Base-by-base conservation (phyloP, 2,888 invertebrate species). In the Blastobasis lacticolella region DNA sequence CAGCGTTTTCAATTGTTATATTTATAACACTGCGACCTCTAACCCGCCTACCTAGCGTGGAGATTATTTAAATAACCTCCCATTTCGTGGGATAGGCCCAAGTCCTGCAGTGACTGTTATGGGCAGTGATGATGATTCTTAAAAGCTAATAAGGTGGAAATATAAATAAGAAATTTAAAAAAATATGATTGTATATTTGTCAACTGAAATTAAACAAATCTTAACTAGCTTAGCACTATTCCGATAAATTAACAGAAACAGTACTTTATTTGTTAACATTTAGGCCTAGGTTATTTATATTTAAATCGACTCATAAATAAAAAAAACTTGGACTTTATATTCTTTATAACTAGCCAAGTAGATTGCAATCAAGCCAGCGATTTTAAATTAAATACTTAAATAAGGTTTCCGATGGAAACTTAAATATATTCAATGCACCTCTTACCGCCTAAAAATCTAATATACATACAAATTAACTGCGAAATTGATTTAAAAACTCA, bases 161-260 rank as follows among this genome's bases (percentile, higher is more conserved):
- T 23, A 23, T 3, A 23, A 23, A 23, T 23, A 23, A 23, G 23
- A 23, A 52, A 45, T 57, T 67, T 60, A 73, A 73, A 78, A 81
- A 86, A 86, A 86, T 83, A 85, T 77, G 78, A 78, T 78, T 76
- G 78, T 83, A 81, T 86, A 87, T 87, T 86, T 87, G 85, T 87
- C 87, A 87, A 87, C 86, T 81, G 82, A 81, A 77, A 81, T 81
- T 81, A 84, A 87, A 86, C 81, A 83, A 83, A 79, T 78, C 78
- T 77, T 81, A 82, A 81, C 77, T 78, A 66, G 71, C 81, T 80
- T 84, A 83, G 69, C 73, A 70, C 69, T 79, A 79, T 69, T 78
- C 77, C 71, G 71, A n/a, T 74, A 67, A 79, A 80, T 77, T 77
- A 83, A 84, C 81, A 78, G 75, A 77, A 78, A 78, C 73, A 70